Conservation (phyloP, 53 echinoderm and acorn worm species). For the Paracentrotus lividus region DNA sequence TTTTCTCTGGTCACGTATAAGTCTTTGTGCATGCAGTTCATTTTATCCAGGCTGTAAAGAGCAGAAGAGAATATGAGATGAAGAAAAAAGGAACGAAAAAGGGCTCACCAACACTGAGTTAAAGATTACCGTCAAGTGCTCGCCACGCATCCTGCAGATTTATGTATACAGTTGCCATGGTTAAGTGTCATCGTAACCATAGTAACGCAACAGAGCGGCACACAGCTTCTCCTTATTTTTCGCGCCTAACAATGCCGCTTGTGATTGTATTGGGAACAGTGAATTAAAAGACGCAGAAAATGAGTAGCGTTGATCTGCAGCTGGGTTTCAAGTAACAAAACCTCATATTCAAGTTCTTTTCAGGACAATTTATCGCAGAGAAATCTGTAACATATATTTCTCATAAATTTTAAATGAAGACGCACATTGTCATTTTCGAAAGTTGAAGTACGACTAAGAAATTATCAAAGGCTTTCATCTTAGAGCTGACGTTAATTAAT, state of each 20-base stretch:
- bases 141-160: slow-evolving; percentile 53
- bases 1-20: slow-evolving; percentile 4
- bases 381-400: neutral
- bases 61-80: neutral
- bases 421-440: neutral
- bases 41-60: neutral
- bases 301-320: neutral
- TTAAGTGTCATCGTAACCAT: slow-evolving; percentile 61
- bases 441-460: neutral
- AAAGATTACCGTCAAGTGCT: slow-evolving; percentile 42
- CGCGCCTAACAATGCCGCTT: slow-evolving; percentile 56
- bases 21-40: no score
- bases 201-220: slow-evolving; percentile 39
- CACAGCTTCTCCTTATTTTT: slow-evolving; percentile 38
- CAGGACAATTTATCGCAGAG: neutral
- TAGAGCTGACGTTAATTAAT: neutral
- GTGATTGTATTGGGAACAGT: slow-evolving; percentile 10
- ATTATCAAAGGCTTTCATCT: neutral
- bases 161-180: slow-evolving; percentile 68
- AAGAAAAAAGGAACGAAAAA: neutral
- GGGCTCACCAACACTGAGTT: slow-evolving; percentile 25
- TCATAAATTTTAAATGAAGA: neutral
- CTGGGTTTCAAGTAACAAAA: neutral
- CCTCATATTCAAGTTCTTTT: neutral
- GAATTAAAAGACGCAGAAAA: slow-evolving; percentile 19